phyloP scores from a whole-genome alignment of 2,113 vertebrate genomes.

The Osmerus mordax region DNA sequence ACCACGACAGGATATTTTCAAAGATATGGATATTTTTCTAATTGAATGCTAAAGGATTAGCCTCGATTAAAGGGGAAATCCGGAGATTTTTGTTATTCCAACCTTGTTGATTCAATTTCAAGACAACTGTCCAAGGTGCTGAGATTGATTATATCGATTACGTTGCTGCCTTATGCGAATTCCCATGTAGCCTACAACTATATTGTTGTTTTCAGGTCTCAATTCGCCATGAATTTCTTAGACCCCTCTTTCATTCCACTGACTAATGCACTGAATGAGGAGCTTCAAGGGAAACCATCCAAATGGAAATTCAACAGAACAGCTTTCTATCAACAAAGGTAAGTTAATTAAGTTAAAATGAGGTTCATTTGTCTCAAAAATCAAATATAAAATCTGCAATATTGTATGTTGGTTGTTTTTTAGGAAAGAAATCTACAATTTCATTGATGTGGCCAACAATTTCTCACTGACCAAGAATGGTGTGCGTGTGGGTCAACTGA shows the following conservation, averaged over 20 bases:
- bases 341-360: conserved; percentile 24
- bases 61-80: no score
- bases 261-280: conserved; percentile 85
- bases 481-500: conserved; percentile 90
- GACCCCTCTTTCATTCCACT: conserved; percentile 92
- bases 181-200: background rate
- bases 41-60: no score
- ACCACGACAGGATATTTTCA: no score
- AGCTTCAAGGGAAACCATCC: conserved; percentile 86
- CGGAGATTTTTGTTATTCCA: no score
- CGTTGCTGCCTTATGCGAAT: background rate
- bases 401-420: conserved; percentile 45
- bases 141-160: background rate
- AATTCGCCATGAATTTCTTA: conserved; percentile 95
- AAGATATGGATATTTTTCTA: no score
- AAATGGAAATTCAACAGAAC: conserved; percentile 94
- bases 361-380: background rate
- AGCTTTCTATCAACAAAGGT: conserved; percentile 89
- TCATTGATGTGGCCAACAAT: conserved; percentile 90
- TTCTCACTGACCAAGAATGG: conserved; percentile 92
- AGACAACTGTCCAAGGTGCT: conserved; percentile 50
- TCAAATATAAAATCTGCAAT: background rate
- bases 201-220: conserved; percentile 77
- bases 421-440: conserved; percentile 93
- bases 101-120: background rate